A percentile compares a stretch with the other conserved stretches of the same genome.
phyloP scores from a whole-genome alignment of 2,888 invertebrate genomes.

The Cephus pygmeus region DNA sequence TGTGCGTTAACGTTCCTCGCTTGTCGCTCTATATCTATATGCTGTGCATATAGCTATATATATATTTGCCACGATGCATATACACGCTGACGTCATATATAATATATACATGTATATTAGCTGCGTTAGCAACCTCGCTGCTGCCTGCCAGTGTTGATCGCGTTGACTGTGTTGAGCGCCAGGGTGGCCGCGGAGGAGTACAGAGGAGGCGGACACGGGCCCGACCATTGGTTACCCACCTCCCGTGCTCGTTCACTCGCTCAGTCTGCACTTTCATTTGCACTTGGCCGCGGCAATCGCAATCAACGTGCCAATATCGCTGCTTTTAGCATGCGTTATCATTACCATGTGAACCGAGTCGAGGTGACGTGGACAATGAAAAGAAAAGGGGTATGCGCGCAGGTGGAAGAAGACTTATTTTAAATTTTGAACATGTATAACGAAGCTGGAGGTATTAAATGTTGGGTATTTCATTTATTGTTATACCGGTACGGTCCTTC shows the following conservation, averaged over 20 bases:
- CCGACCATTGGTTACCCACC: slow-evolving; percentile 20
- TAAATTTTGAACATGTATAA: neutral
- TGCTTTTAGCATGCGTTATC: neutral
- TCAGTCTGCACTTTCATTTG: slow-evolving; percentile 16
- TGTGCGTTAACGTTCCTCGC: slow-evolving; percentile 36
- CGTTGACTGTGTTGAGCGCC: neutral
- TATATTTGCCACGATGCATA: neutral
- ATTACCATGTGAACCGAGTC: neutral
- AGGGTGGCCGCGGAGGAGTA: slow-evolving; percentile 11
- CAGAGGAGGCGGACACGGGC: slow-evolving; percentile 13
- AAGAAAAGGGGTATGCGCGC: neutral
- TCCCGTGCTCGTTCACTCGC: slow-evolving; percentile 9
- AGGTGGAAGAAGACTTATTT: neutral
- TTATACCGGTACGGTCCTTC: neutral
- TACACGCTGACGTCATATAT: neutral
- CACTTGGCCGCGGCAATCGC: slow-evolving; percentile 5
- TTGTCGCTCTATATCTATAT: slow-evolving; percentile 2
- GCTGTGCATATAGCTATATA: neutral
- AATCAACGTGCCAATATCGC: neutral
- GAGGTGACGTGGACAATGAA: neutral
- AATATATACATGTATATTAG: slow-evolving; percentile 14
- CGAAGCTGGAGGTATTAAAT: neutral
- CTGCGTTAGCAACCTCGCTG: slow-evolving; percentile 7
- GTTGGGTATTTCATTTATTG: neutral
- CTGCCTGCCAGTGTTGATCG: slow-evolving; percentile 8